These are phyloP conservation scores for Neotragus moschatus DNA, from an alignment of 2,113 vertebrate species.

Conservation along the genomic window DNA sequence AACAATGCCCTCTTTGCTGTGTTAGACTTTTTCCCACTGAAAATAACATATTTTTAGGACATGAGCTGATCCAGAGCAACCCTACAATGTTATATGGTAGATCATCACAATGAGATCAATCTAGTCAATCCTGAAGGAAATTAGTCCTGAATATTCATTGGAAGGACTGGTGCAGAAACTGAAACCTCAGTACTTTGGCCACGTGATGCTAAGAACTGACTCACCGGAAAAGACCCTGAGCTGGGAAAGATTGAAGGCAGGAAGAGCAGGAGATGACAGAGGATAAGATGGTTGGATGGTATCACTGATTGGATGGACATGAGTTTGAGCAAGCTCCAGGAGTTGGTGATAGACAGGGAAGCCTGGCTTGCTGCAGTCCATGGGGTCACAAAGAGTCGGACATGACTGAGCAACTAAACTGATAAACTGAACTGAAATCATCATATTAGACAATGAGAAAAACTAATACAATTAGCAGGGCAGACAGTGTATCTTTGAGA, in stretches of 20 bases:
- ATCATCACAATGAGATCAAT: not conserved
- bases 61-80: not conserved
- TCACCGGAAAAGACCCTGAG: not conserved
- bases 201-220: not conserved
- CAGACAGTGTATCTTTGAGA: not conserved
- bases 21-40: not conserved
- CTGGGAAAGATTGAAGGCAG: not conserved
- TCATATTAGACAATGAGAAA: not conserved
- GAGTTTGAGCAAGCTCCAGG: not conserved
- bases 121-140: not conserved
- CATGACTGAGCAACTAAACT: not conserved
- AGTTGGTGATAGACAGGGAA: not conserved
- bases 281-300: not conserved
- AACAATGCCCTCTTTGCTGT: not conserved
- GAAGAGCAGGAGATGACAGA: not conserved
- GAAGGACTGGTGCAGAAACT: not conserved
- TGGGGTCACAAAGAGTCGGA: not conserved
- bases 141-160: not conserved
- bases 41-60: not conserved
- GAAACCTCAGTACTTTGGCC: not conserved
- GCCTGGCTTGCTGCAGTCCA: not conserved
- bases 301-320: not conserved
- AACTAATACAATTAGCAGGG: not conserved
- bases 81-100: not conserved
- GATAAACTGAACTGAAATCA: not conserved